phyloP scores from a whole-genome alignment of 2,888 invertebrate species.

The Volucella bombylans region DNA sequence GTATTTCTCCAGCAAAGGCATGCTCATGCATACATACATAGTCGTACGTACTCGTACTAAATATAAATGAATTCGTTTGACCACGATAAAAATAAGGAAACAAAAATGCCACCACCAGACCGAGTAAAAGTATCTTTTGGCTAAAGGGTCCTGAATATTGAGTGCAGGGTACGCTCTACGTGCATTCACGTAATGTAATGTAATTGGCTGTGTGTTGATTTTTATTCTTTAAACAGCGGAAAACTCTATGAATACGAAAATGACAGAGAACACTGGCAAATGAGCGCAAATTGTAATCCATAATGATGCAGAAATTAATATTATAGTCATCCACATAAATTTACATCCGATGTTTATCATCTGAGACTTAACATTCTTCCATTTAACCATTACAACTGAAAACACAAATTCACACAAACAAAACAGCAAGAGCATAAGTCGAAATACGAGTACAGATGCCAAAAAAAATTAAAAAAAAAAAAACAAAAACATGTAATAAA shows the following conservation, averaged over 20 bases:
- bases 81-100: conserved; percentile 50
- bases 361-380: conserved; percentile 64
- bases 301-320: conserved; percentile 55
- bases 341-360: conserved; percentile 60
- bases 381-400: conserved; percentile 30
- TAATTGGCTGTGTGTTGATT: conserved; percentile 69
- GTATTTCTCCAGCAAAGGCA: conserved; percentile 36
- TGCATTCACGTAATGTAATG: conserved; percentile 57
- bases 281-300: conserved; percentile 53
- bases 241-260: conserved; percentile 49
- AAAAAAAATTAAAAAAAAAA: conserved; percentile 40
- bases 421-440: conserved; percentile 45
- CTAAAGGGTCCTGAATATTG: no score
- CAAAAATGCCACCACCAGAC: neutral
- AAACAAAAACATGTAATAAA: conserved; percentile 42
- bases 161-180: conserved; percentile 7
- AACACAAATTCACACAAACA: conserved; percentile 7
- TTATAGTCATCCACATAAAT: conserved; percentile 44
- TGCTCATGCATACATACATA: conserved; percentile 18
- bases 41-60: neutral
- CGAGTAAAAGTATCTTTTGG: no score
- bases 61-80: conserved; percentile 46
- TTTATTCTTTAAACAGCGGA: conserved; percentile 49
- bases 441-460: conserved; percentile 68
- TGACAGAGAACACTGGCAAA: conserved; percentile 36